phyloP scores from a whole-genome alignment of 2,888 invertebrate species.

The Drosophila algonquin region DNA sequence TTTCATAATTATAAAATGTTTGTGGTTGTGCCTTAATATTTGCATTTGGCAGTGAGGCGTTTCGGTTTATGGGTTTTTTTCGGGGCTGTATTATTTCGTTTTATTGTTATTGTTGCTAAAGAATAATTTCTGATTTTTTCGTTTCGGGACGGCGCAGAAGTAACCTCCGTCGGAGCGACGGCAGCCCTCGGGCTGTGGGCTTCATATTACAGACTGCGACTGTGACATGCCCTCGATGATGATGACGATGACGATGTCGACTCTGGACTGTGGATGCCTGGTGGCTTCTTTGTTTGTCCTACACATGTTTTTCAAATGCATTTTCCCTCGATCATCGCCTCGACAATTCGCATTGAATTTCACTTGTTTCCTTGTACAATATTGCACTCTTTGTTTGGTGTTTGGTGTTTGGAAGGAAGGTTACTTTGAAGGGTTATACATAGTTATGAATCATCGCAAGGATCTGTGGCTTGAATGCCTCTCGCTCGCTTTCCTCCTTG shows the following conservation, averaged over 20 bases:
- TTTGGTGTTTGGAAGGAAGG: slow-evolving; percentile 6
- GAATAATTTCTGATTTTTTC: slow-evolving; percentile 77
- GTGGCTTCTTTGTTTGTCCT: slow-evolving; percentile 37
- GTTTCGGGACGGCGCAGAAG: slow-evolving; percentile 56
- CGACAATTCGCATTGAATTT: slow-evolving; percentile 70
- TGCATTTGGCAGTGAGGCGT: slow-evolving; percentile 78
- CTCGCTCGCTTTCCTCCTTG: background rate
- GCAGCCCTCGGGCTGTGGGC: slow-evolving; percentile 53
- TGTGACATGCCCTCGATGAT: slow-evolving; percentile 49
- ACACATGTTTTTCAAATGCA: slow-evolving; percentile 66
- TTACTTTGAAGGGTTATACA: slow-evolving; percentile 36
- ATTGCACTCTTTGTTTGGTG: too few relatives aligned
- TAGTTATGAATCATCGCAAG: slow-evolving; percentile 25
- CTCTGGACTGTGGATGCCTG: slow-evolving; percentile 22
- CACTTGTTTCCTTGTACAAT: slow-evolving; percentile 53
- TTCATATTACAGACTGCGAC: slow-evolving; percentile 57
- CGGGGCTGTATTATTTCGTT: slow-evolving; percentile 54
- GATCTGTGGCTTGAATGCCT: background rate
- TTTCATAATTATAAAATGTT: slow-evolving; percentile 74
- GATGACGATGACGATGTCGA: slow-evolving; percentile 68
- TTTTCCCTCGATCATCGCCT: slow-evolving; percentile 41
- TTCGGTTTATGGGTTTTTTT: slow-evolving; percentile 69
- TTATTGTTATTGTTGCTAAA: slow-evolving; percentile 74
- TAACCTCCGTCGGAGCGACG: slow-evolving; percentile 45
- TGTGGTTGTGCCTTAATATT: slow-evolving; percentile 63